Base-by-base conservation (phyloP, 1,140 invertebrate genomes). In the Polypedilum vanderplanki region DNA sequence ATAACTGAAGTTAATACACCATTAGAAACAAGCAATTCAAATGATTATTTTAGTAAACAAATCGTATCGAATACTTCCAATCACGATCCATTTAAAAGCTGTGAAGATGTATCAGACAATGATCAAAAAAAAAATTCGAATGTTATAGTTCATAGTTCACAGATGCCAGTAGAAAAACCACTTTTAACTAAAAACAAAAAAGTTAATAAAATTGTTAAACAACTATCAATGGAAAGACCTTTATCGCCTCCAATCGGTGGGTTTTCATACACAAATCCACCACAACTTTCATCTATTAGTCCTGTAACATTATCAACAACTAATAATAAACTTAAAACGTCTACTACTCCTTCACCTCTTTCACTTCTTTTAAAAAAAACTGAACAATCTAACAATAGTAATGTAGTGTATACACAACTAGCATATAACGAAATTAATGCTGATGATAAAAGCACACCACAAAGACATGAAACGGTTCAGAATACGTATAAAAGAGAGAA, bases 361-460 rank as follows among this genome's bases (percentile, higher is more conserved):
- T 76, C 78, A 8, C 80, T n/a, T 82, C 78, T 84, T 7, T 84
- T 84, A 75, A 84, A 83, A 79, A 82, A 82, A 80, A 46, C 33
- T 64, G 65, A 74, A 8, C 79, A 78, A 18, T n/a, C 77, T n/a
- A 79, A 80, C 74, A 82, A 81, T 77, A 81, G 83, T 20, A 22
- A 70, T 20, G 87, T 92, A 15, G 91, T 92, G 73, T 92, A 92
- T 80, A 90, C 91, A 15, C 89, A 92, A 81, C 89, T 92, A 12
- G 89, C 91, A 9, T 85, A 86, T 76, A 86, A 88, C 75, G 84
- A 79, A 24, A 79, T 78, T 22, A 78, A 76, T 41, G 78, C 79
- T 22, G 64, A 67, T 46, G 65, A 77, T 74, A 18, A 20, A 10
- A 70, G 20, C 20, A 9, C 20, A 70, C 20, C 20, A 70, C 65